phyloP scores from a whole-genome alignment of 2,797 vertebrate genomes.

The Rhodeus uyekii region DNA sequence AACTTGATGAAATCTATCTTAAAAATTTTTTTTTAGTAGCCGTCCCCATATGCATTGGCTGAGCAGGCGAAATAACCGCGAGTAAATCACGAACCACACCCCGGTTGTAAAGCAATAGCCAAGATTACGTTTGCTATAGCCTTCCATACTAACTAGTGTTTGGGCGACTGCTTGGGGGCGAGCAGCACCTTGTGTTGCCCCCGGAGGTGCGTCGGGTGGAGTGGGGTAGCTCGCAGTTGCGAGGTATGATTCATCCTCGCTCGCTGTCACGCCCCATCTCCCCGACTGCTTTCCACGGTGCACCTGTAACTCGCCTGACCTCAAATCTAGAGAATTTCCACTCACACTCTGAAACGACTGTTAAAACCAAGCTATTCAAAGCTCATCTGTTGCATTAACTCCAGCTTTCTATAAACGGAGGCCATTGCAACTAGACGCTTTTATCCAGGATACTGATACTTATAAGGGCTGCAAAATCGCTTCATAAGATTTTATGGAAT shows the following conservation, averaged over 20 bases:
- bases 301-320: constrained; percentile 71
- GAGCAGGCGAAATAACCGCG: background rate
- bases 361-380: background rate
- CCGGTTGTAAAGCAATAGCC: constrained; percentile 28
- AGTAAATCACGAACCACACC: constrained; percentile 57
- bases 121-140: background rate
- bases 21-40: background rate
- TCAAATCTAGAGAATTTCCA: constrained; percentile 54
- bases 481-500: background rate
- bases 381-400: background rate
- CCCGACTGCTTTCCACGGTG: constrained; percentile 45
- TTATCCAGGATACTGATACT: background rate
- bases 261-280: constrained; percentile 66
- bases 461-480: background rate
- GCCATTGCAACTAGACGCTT: background rate
- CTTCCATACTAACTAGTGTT: background rate
- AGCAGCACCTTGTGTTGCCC: constrained; percentile 30
- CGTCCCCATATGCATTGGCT: background rate
- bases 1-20: background rate
- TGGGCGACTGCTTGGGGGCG: background rate
- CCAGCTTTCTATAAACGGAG: background rate
- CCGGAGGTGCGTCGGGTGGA: constrained; percentile 1
- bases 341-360: background rate
- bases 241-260: constrained; percentile 67
- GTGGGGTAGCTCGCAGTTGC: constrained; percentile 23